These are phyloP conservation scores for Ephydatia muelleri DNA, from an alignment of 37 sponge, comb jelly and placozoan genomes.

Conservation along the genomic window DNA sequence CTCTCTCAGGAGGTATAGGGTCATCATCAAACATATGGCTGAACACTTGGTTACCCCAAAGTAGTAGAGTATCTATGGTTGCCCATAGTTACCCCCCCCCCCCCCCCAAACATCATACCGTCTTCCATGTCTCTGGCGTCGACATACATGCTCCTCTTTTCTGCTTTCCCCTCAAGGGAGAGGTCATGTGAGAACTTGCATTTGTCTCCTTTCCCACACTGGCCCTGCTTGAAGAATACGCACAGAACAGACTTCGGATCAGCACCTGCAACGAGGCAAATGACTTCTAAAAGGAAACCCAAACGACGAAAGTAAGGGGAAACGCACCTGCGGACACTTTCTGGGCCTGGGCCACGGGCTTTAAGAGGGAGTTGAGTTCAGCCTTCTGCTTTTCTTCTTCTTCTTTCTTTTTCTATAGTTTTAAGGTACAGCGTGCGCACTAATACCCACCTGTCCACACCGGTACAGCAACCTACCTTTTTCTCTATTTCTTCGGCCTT, in stretches of 20 bases:
- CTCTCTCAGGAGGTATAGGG: too few species aligned
- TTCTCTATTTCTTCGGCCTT: slow-evolving; percentile 21
- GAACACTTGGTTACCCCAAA: background rate
- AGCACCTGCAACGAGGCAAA: slow-evolving; percentile 53
- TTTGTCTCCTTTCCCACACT: slow-evolving; percentile 96
- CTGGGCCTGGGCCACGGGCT: slow-evolving; percentile 66
- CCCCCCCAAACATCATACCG: slow-evolving; percentile 7
- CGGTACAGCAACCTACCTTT: slow-evolving; percentile 25
- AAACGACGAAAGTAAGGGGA: background rate
- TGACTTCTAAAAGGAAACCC: background rate
- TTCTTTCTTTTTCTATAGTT: slow-evolving; percentile 59
- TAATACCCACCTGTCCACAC: background rate
- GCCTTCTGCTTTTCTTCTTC: slow-evolving; percentile 64
- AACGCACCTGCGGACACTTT: slow-evolving; percentile 56
- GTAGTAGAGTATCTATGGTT: too few species aligned
- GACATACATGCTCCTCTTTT: slow-evolving; percentile 93
- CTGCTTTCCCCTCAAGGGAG: slow-evolving; percentile 81
- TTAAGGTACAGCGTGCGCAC: background rate
- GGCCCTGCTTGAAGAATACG: slow-evolving; percentile 95
- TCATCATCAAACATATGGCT: too few species aligned
- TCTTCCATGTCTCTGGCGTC: slow-evolving; percentile 89
- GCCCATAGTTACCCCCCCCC: too few species aligned
- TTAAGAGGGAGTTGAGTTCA: slow-evolving; percentile 80
- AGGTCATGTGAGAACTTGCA: slow-evolving; percentile 99
- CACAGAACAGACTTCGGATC: slow-evolving; percentile 98